phyloP scores from a whole-genome alignment of 2,888 invertebrate genomes.

The Horisme vitalbata region DNA sequence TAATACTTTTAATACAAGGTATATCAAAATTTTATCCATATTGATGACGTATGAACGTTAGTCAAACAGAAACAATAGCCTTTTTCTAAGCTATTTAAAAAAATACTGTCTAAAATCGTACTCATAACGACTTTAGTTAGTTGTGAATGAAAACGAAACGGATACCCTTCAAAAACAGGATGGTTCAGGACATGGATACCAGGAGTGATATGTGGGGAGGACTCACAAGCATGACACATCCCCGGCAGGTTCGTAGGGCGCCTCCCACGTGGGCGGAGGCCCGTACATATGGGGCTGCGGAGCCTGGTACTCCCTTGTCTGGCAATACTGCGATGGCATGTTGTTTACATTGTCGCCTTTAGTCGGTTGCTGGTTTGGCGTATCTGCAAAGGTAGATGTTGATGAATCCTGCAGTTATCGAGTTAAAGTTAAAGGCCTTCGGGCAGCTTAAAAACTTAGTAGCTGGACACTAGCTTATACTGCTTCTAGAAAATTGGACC shows the following conservation, averaged over 20 bases:
- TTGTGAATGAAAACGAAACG: too few relatives aligned
- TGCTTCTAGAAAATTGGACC: too few relatives aligned
- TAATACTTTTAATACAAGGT: too few relatives aligned
- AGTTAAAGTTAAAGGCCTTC: too few relatives aligned
- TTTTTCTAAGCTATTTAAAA: too few relatives aligned
- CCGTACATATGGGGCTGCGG: slow-evolving; percentile 58
- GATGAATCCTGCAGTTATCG: slow-evolving; percentile 34
- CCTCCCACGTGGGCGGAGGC: slow-evolving; percentile 67
- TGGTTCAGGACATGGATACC: slow-evolving; percentile 42
- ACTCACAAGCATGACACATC: slow-evolving; percentile 81
- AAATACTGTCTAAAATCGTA: too few relatives aligned
- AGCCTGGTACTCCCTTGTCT: slow-evolving; percentile 68
- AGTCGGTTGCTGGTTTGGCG: slow-evolving; percentile 67
- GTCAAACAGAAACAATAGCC: too few relatives aligned
- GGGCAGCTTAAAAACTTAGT: too few relatives aligned
- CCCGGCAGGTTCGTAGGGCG: slow-evolving; percentile 77
- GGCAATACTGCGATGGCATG: slow-evolving; percentile 72
- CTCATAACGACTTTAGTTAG: too few relatives aligned
- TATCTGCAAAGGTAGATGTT: slow-evolving; percentile 67
- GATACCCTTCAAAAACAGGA: slow-evolving; percentile 18
- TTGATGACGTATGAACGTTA: too few relatives aligned
- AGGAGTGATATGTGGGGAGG: slow-evolving; percentile 66
- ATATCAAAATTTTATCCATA: too few relatives aligned
- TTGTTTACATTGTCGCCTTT: slow-evolving; percentile 83
- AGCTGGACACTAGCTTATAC: too few relatives aligned